Evolutionary conservation across 2,797 vertebrate genomes (phyloP), one percentile per base, ranked within the genome.

Genomic region (Squalus acanthias): DNA sequence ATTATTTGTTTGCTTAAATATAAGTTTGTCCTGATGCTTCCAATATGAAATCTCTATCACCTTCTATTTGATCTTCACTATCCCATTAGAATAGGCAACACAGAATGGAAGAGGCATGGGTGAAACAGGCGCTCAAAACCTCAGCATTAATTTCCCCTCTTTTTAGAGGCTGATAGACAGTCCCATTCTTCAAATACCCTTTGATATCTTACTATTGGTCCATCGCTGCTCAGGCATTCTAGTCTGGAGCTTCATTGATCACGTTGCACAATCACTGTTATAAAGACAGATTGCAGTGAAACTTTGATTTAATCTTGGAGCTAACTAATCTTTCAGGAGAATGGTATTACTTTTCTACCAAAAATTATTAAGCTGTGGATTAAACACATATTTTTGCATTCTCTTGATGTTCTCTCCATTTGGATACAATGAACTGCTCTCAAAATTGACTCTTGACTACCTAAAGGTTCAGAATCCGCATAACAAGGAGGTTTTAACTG

Each of bases 141-240:
- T 82, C n/a, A 82, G 15, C 76, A 82, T 82, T 82, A 82, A 82
- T 46, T 5, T 82, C 76, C n/a, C 76, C n/a, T 39, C 13, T 46
- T 82, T 82, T 82, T 82, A 82, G 76, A 82, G n/a, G 4, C n/a
- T 39, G 76, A 82, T 82, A 82, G n/a, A 82, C 46, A 6, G n/a
- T 82, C 76, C 76, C n/a, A 82, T 82, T 82, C 39, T 46, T 20
- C 76, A 2, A 82, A 82, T 82, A 82, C 76, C 39, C 15, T 82
- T 82, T 82, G 76, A 82, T 82, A 39, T 82, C 39, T 82, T 82
- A 17, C 76, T n/a, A 82, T 82, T 82, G 76, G 76, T n/a, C 76
- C n/a, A 82, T 82, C 1, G 76, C n/a, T 82, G 76, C 26, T 82
- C 76, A 82, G 76, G n/a, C 39, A 82, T 82, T 82, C 76, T 3